Evolutionary conservation across 1,140 invertebrate species (phyloP).

Genomic region (Drosophila gunungcola): DNA sequence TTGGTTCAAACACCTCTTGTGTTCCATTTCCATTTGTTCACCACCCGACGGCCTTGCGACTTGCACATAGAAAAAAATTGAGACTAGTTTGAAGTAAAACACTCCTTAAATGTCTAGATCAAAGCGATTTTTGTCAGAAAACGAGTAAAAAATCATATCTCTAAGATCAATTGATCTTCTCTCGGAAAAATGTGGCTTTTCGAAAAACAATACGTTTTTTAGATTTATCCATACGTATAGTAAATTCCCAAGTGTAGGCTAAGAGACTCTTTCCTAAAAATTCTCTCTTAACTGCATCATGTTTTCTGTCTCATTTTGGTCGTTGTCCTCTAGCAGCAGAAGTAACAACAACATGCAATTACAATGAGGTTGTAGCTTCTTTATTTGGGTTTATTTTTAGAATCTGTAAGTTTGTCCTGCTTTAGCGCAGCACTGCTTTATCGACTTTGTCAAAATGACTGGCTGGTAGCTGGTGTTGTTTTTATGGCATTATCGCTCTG

Average conservation of each 20-base stretch:
- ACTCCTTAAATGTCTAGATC: too few relatives aligned
- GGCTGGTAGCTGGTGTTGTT: slow-evolving; percentile 17
- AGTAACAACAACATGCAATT: slow-evolving; percentile 23
- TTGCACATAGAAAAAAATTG: slow-evolving; percentile 3
- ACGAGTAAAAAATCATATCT: too few relatives aligned
- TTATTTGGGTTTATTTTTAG: slow-evolving; percentile 62
- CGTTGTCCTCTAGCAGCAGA: slow-evolving; percentile 55
- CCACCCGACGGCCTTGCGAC: slow-evolving; percentile 51
- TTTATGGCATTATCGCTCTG: slow-evolving; percentile 23
- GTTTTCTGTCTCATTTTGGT: slow-evolving; percentile 52
- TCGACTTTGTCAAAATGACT: slow-evolving; percentile 29
- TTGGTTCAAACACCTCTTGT: slow-evolving; percentile 42
- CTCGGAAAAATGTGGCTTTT: too few relatives aligned
- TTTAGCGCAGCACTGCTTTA: slow-evolving; percentile 17
- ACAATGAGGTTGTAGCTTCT: slow-evolving; percentile 31
- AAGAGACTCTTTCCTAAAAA: slow-evolving; percentile 16
- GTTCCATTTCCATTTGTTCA: background rate
- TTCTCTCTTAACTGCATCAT: slow-evolving; percentile 7
- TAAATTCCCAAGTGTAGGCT: slow-evolving; percentile 16
- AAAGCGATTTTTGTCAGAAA: too few relatives aligned
- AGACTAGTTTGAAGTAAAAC: too few relatives aligned
- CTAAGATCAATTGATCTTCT: too few relatives aligned
- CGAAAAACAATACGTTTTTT: too few relatives aligned
- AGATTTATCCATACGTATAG: too few relatives aligned
- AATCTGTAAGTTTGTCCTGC: slow-evolving; percentile 29